Base-by-base conservation (phyloP, 2,888 invertebrate species). In the Horisme vitalbata region DNA sequence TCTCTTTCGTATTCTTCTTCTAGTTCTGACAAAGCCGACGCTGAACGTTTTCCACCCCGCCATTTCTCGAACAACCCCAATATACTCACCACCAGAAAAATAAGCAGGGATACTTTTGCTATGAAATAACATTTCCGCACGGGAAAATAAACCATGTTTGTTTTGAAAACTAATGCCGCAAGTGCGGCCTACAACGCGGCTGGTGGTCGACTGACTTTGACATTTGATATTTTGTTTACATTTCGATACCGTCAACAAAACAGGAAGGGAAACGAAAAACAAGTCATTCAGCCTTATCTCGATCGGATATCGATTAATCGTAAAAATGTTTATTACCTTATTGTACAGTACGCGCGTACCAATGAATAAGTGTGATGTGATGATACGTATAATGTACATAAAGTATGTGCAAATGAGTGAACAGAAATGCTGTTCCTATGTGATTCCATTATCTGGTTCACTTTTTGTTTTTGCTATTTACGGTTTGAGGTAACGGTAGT, bases 201-300 rank as follows among this genome's bases (percentile, higher is more conserved):
- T 68, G 60, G 61, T 60, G 63, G 51, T 53, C 65, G 57, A 74
- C 72, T 75, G 72, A 68, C 61, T 75, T 71, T 77, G 74, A 76
- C 72, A 61, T 76, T 65, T 13, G 23, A 55, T 28, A 18, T 26
- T n/a, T 26, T 44, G 48, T 39, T 49, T 48, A 39, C 44, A 36
- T 44, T 63, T 58, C 51, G 61, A 68, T 75, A 68, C 75, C 71
- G 78, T 79, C 53, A 73, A 83, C 82, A 76, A 83, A 81, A 84
- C 79, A 72, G 4, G 18, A 18, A n/a, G 18, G 66, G 59, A 51
- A 74, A 62, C 93, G 52, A 95, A 93, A n/a, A 35, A 96, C 96
- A 67, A 34, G 21, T 13, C 34, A 36, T 31, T 33, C 35, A 10
- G 18, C 36, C 24, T 30, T 21, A 43, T 50, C 38, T 28, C 38